These are phyloP conservation scores for Poicephalus gulielmi DNA, from an alignment of 2,113 vertebrate genomes.

Conservation along the genomic window DNA sequence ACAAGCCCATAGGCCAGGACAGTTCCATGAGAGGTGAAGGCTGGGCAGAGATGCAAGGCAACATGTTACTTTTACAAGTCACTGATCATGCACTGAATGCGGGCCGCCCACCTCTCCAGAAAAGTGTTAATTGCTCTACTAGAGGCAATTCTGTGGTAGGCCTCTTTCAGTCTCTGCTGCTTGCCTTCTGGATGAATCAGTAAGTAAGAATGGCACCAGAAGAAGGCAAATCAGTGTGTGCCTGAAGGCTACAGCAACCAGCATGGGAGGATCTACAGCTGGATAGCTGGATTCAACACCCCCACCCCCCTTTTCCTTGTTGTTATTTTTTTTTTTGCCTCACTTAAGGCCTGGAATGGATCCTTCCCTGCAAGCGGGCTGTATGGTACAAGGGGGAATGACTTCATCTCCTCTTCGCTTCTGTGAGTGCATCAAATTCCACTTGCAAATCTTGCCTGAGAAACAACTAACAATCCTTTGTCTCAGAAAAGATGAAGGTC, in stretches of 20 bases:
- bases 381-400: not conserved
- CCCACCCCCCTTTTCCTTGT: not conserved
- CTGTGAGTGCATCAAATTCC: not conserved
- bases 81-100: not conserved
- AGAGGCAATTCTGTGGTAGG: not conserved
- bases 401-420: constrained; percentile 11
- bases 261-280: not conserved
- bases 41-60: not conserved
- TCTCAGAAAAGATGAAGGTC: not conserved
- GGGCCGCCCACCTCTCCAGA: not conserved
- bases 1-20: not conserved
- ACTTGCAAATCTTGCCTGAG: not conserved
- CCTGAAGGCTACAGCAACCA: not conserved
- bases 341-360: not conserved
- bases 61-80: not conserved
- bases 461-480: not conserved
- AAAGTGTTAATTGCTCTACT: not conserved
- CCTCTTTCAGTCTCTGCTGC: not conserved
- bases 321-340: not conserved
- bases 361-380: not conserved
- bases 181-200: not conserved
- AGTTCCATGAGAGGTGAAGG: not conserved
- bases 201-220: not conserved
- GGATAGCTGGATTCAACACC: not conserved
- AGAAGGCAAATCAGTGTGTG: not conserved